Evolutionary conservation across 2,113 vertebrate species (phyloP).

Genomic region (Eulacestoma nigropectus): DNA sequence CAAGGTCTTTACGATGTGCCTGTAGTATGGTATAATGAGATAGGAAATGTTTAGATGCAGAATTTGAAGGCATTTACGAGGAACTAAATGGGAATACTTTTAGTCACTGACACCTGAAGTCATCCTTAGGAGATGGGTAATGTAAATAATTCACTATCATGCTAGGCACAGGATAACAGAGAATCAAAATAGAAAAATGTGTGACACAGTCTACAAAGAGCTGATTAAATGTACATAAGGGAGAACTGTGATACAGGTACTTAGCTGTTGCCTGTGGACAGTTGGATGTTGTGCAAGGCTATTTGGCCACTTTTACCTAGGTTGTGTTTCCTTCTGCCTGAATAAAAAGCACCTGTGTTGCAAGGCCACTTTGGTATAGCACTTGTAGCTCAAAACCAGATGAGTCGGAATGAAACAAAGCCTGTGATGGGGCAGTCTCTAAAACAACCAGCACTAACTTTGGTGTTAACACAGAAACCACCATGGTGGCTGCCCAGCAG

Average conservation of each 20-base stretch:
- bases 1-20: not conserved
- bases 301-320: not conserved
- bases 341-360: not conserved
- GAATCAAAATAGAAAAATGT: not conserved
- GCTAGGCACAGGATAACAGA: not conserved
- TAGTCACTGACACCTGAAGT: not conserved
- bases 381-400: not conserved
- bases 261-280: not conserved
- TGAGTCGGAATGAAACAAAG: not conserved
- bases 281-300: not conserved
- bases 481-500: rapidly evolving
- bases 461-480: not conserved
- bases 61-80: not conserved
- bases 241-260: not conserved
- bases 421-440: not conserved
- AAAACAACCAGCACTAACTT: not conserved
- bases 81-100: not conserved
- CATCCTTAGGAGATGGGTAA: not conserved
- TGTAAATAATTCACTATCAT: not conserved
- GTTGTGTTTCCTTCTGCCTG: not conserved
- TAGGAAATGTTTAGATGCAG: not conserved
- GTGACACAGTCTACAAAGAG: not conserved
- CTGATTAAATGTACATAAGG: not conserved
- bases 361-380: not conserved
- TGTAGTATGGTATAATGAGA: not conserved